Conservation (phyloP, 2,797 vertebrate genomes). For the Notolepis coatsorum region DNA sequence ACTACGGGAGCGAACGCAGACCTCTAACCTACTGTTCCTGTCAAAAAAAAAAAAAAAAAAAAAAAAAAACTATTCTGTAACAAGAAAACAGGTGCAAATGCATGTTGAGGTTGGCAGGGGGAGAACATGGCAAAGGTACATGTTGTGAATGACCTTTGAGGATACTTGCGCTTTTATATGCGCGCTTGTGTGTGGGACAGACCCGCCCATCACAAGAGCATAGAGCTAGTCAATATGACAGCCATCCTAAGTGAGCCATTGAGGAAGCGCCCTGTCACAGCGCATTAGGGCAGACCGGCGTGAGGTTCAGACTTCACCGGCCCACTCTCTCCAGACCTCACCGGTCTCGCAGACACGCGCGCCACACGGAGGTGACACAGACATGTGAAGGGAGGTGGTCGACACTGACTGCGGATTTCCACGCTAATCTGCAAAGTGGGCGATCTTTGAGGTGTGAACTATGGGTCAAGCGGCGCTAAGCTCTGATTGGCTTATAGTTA, state of each 20-base stretch:
- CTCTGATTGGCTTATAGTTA: not conserved
- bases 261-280: conserved; percentile 63
- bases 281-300: conserved; percentile 55
- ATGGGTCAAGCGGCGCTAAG: not conserved
- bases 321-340: conserved; percentile 30
- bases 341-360: conserved; percentile 53
- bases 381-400: not conserved
- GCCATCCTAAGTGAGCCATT: conserved; percentile 49
- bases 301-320: conserved; percentile 54
- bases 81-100: not conserved
- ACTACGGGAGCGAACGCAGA: not conserved
- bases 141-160: conserved; percentile 26
- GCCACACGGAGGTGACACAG: conserved; percentile 7
- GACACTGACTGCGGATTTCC: not conserved
- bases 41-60: no score
- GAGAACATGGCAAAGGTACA: conserved; percentile 8
- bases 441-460: not conserved
- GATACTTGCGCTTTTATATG: conserved; percentile 25
- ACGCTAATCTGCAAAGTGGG: not conserved
- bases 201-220: conserved; percentile 28
- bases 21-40: not conserved
- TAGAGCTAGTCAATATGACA: conserved; percentile 32
- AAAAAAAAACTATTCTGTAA: not conserved
- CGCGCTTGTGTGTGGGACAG: conserved; percentile 15
- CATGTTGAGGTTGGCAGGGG: not conserved